These are phyloP conservation scores for Thymelicus sylvestris DNA, from an alignment of 2,888 invertebrate species.

Conservation along the genomic window DNA sequence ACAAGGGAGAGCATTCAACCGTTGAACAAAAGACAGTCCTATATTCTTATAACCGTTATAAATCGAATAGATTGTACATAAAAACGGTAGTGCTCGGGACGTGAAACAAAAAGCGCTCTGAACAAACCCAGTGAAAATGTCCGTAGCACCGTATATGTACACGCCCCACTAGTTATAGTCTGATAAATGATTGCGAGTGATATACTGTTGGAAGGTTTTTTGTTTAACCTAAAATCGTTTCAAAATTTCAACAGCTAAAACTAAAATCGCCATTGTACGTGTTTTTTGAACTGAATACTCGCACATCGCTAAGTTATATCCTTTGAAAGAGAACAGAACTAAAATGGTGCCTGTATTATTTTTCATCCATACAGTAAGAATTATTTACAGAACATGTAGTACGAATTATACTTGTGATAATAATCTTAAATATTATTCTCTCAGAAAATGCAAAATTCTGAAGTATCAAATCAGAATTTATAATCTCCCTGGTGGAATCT, in stretches of 20 bases:
- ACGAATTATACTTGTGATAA: no score
- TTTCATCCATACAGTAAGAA: no score
- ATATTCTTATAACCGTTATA: constrained; percentile 30
- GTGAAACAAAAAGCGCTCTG: constrained; percentile 41
- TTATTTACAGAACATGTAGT: no score
- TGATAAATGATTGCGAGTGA: constrained; percentile 35
- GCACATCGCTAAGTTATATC: neutral
- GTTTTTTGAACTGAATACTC: constrained; percentile 1
- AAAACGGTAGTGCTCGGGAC: constrained; percentile 31
- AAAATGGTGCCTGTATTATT: neutral
- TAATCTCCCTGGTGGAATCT: no score
- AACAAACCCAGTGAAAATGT: constrained; percentile 59
- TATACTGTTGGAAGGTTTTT: constrained; percentile 43
- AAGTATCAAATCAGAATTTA: no score
- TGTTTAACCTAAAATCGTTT: constrained; percentile 46
- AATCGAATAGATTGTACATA: constrained; percentile 31
- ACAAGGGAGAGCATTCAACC: neutral
- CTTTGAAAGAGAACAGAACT: neutral
- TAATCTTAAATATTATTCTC: no score
- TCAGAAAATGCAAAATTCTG: no score
- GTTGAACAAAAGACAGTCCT: constrained; percentile 27
- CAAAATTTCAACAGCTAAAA: constrained; percentile 43
- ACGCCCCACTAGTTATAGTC: constrained; percentile 45
- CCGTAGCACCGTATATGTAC: constrained; percentile 60
- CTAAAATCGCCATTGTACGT: constrained; percentile 10